Conservation (phyloP, 2,888 invertebrate genomes). For the Dynastes maya region DNA sequence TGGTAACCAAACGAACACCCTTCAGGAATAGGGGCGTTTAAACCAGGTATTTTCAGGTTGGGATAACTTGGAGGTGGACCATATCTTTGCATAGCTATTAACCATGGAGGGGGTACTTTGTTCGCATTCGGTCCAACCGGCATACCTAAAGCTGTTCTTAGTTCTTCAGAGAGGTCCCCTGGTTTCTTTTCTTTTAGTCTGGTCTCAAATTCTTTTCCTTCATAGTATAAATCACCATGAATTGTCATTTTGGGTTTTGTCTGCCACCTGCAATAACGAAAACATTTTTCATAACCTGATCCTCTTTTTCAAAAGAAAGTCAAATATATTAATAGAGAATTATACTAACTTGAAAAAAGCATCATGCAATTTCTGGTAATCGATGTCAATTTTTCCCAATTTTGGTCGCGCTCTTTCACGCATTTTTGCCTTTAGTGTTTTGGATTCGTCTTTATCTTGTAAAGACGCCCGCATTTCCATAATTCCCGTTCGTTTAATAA, state of each 20-base stretch:
- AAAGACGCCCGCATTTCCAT: constrained; percentile 99
- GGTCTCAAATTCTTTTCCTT: constrained; percentile 99
- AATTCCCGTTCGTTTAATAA: constrained; percentile 99
- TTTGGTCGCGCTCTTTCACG: constrained; percentile 96
- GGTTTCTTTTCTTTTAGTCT: constrained; percentile 98
- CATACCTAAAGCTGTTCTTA: constrained; percentile 98
- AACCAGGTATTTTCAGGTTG: constrained; percentile 96
- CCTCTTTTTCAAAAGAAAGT: neutral
- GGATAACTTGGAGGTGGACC: constrained; percentile 99
- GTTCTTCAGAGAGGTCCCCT: constrained; percentile 95
- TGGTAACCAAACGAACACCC: constrained; percentile 99
- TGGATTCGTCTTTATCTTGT: constrained; percentile 97
- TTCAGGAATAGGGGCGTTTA: constrained; percentile 99
- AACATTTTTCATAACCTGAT: neutral
- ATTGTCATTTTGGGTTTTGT: constrained; percentile 99
- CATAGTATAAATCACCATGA: constrained; percentile 98
- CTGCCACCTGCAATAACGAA: constrained; percentile 84
- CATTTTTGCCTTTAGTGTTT: constrained; percentile 97
- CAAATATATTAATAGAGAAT: constrained; percentile 32
- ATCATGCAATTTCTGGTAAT: constrained; percentile 99
- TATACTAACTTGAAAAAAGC: constrained; percentile 92
- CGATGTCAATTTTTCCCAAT: constrained; percentile 99
- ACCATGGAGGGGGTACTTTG: constrained; percentile 95
- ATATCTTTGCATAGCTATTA: constrained; percentile 97
- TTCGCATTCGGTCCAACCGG: constrained; percentile 95